Percentiles rank a stretch among this genome's conserved stretches.
Evolutionary conservation across 1,140 invertebrate species (phyloP).

Genomic region (Theocolax elegans): DNA sequence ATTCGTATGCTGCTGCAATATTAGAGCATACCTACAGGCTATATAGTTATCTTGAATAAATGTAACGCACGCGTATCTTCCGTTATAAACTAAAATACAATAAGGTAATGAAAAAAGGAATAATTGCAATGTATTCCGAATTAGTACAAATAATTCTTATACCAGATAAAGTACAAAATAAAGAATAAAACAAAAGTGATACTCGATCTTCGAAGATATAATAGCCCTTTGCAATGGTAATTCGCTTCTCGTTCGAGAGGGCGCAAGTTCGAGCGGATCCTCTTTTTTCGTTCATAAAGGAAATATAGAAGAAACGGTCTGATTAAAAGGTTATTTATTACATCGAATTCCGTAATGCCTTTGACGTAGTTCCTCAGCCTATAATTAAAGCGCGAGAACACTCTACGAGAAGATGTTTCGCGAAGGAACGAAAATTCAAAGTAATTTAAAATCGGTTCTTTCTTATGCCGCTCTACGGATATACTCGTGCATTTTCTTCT

Average conservation of each 20-base stretch:
- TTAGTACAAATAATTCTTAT: too few species aligned
- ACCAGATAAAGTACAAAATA: too few species aligned
- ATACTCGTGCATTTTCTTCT: conserved; percentile 2
- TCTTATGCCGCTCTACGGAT: not conserved
- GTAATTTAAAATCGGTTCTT: conserved; percentile 21
- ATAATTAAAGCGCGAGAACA: conserved; percentile 51
- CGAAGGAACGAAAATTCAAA: conserved; percentile 4
- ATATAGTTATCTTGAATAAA: too few species aligned
- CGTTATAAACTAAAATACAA: too few species aligned
- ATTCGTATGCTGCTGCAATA: too few species aligned
- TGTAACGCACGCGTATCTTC: too few species aligned
- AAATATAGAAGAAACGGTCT: conserved; percentile 45
- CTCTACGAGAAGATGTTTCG: not conserved
- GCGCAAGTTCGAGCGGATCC: too few species aligned
- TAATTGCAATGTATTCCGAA: too few species aligned
- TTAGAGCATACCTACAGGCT: too few species aligned
- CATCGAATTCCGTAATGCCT: conserved; percentile 51
- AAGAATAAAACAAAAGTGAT: too few species aligned
- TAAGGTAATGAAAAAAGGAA: too few species aligned
- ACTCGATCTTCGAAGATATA: not conserved
- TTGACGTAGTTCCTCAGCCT: conserved; percentile 38
- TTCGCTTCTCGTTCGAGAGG: not conserved
- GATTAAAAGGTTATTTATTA: conserved; percentile 58
- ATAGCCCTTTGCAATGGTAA: conserved; percentile 18
- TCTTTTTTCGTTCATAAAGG: not conserved